phyloP scores from a whole-genome alignment of 2,888 invertebrate genomes.

The Xestia sexstrigata region DNA sequence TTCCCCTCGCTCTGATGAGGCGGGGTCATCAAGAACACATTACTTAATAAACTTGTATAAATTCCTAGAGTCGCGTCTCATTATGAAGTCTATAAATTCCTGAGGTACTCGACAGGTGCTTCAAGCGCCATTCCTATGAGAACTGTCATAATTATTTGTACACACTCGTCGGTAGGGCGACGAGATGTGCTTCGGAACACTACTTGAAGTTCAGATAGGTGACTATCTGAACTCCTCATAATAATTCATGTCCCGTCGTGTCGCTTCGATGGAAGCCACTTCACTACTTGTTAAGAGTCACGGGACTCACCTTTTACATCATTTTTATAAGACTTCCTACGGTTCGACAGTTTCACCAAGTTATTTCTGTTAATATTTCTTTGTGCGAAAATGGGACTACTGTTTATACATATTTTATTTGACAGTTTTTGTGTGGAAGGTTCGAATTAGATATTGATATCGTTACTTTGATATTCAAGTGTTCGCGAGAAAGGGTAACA shows the following conservation, averaged over 20 bases:
- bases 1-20: constrained; percentile 49
- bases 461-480: background rate
- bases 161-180: constrained; percentile 73
- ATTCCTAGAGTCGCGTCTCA: constrained; percentile 63
- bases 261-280: constrained; percentile 79
- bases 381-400: constrained; percentile 41
- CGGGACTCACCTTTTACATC: constrained; percentile 79
- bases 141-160: constrained; percentile 87
- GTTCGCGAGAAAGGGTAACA: constrained; percentile 8
- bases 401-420: constrained; percentile 31
- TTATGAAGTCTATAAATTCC: constrained; percentile 67
- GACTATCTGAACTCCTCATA: constrained; percentile 77
- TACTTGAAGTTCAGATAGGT: constrained; percentile 83
- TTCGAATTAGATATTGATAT: constrained; percentile 30
- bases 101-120: constrained; percentile 74
- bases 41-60: constrained; percentile 66
- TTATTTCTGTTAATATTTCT: constrained; percentile 55
- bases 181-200: constrained; percentile 79
- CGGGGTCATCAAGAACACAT: constrained; percentile 60
- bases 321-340: constrained; percentile 76
- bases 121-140: constrained; percentile 79
- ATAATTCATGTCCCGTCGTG: constrained; percentile 81
- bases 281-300: constrained; percentile 82
- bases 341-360: constrained; percentile 56
- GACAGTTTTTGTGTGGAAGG: constrained; percentile 17